Evolutionary conservation across 2,113 vertebrate species (phyloP), one percentile per base, ranked within the genome.

Genomic region (Onychostruthus taczanowskii): DNA sequence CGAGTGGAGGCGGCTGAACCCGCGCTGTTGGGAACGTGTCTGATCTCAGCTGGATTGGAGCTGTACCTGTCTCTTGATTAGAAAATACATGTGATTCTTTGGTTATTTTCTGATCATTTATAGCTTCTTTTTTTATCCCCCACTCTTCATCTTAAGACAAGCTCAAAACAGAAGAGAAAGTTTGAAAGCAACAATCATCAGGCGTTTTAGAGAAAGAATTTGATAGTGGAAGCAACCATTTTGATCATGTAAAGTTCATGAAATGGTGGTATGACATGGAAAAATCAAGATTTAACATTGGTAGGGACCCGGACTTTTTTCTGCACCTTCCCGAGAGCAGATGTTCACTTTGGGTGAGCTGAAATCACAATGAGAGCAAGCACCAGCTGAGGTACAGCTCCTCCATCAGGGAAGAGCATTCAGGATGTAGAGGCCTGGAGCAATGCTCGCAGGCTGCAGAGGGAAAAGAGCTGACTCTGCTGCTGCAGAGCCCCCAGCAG

Each of bases 11-110:
- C 1, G 1, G 84, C 87, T 68, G 68, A 89, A 67, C 80, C 26
- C 50, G 31, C n/a, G n/a, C 47, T 82, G 9, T 26, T 80, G 58
- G 76, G 37, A 90, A 49, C 1, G 8, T 41, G 37, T 56, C 56
- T 76, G 53, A 72, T 61, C 43, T 35, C 44, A 94, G 44, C n/a
- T 63, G 30, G 39, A 30, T 77, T 30, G 43, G 33, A 81, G 37
- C 67, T 83, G 33, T 83, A 80, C 87, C 72, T 83, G 63, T 26
- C 49, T 76, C 86, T 64, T 73, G 55, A 84, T 74, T 87, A 87
- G 88, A 93, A 94, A 82, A 88, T n/a, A 30, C 20, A 64, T 76
- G 53, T 68, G 90, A 90, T 87, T 41, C 28, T 72, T 79, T 37
- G 53, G 50, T 92, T 55, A 62, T 86, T 90, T 80, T 66, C 55